Percentiles rank a stretch among this genome's conserved stretches.
phyloP scores from a whole-genome alignment of 2,797 vertebrate genomes.

The Odontamblyopus lacepedii region DNA sequence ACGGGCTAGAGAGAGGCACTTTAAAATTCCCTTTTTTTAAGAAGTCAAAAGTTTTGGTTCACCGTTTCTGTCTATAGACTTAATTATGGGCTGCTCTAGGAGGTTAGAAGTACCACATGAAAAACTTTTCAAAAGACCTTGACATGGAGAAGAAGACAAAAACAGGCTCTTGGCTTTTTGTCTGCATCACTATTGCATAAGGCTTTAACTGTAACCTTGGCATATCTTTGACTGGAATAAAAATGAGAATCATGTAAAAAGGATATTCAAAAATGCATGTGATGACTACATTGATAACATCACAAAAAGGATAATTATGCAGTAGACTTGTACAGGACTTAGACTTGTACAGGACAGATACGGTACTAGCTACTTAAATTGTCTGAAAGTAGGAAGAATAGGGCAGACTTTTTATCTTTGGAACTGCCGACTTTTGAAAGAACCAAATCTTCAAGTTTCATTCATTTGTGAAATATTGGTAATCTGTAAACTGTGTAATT shows the following conservation, averaged over 20 bases:
- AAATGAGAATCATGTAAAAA: conserved; percentile 13
- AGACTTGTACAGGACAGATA: background rate
- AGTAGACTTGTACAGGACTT: too few relatives aligned
- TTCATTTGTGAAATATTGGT: background rate
- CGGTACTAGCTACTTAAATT: background rate
- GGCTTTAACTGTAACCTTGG: conserved; percentile 12
- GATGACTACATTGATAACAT: conserved; percentile 10
- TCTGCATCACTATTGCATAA: conserved; percentile 14
- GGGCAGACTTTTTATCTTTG: background rate
- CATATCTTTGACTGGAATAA: conserved; percentile 11
- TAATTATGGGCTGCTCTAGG: conserved; percentile 1
- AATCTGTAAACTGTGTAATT: background rate
- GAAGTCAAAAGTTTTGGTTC: background rate
- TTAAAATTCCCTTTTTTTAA: background rate
- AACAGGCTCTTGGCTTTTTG: conserved; percentile 5
- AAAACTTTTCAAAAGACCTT: conserved; percentile 11
- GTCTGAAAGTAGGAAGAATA: conserved; percentile 5
- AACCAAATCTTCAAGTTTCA: background rate
- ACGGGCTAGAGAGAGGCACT: background rate
- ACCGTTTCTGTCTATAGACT: background rate
- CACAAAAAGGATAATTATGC: conserved; percentile 3
- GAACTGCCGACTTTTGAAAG: background rate
- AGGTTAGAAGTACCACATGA: background rate
- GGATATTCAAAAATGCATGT: conserved; percentile 14
- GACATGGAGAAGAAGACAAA: conserved; percentile 12